Conservation (phyloP, 2,113 vertebrate genomes). For the Chlorodrepanis virens region DNA sequence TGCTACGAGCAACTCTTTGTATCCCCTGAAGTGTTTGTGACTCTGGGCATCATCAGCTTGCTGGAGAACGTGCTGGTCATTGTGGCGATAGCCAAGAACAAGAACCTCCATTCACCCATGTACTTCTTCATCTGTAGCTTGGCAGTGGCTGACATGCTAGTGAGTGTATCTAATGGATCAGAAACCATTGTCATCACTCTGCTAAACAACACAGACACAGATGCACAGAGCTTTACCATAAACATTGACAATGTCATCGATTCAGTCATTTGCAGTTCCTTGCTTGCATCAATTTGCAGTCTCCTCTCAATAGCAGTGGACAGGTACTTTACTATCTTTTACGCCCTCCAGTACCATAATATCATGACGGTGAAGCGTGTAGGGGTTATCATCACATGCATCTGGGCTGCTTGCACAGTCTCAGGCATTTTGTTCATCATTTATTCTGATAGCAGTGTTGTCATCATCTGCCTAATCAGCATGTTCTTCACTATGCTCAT, state of each 20-base stretch:
- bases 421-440: conserved; percentile 90
- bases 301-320: conserved; percentile 92
- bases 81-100: conserved; percentile 89
- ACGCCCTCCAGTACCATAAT: conserved; percentile 91
- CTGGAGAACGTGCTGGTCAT: conserved; percentile 92
- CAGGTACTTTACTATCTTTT: conserved; percentile 96
- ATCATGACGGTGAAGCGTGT: conserved; percentile 87
- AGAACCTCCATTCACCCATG: conserved; percentile 95
- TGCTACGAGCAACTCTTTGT: conserved; percentile 93
- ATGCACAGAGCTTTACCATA: conserved; percentile 78
- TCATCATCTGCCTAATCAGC: conserved; percentile 90
- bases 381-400: conserved; percentile 79
- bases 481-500: conserved; percentile 95
- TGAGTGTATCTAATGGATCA: conserved; percentile 92
- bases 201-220: conserved; percentile 78
- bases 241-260: conserved; percentile 94
- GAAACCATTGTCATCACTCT: conserved; percentile 92
- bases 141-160: conserved; percentile 92
- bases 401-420: conserved; percentile 86
- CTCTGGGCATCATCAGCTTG: conserved; percentile 87
- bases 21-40: conserved; percentile 90
- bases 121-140: conserved; percentile 97
- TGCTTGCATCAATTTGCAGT: conserved; percentile 94
- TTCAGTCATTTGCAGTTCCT: conserved; percentile 93
- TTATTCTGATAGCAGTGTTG: conserved; percentile 89